Conservation (phyloP, 2,113 vertebrate genomes). For the Apteryx owenii region DNA sequence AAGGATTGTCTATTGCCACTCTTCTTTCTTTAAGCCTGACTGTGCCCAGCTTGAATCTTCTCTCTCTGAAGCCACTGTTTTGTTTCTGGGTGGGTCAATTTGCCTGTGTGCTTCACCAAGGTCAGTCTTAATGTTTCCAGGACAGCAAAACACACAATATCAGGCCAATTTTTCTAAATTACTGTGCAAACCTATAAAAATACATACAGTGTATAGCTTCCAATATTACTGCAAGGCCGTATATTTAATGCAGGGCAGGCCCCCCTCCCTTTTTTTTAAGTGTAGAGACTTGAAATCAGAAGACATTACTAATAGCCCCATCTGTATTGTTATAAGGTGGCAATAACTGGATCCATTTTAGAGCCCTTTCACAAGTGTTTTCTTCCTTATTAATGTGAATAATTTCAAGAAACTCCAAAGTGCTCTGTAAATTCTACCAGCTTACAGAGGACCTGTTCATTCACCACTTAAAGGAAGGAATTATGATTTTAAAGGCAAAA, state of each 20-base stretch:
- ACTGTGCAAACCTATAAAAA: neutral
- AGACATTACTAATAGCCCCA: neutral
- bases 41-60: neutral
- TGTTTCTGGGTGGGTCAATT: neutral
- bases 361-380: neutral
- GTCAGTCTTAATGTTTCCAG: neutral
- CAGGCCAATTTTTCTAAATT: neutral
- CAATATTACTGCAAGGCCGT: neutral
- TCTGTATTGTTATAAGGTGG: neutral
- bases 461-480: neutral
- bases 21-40: neutral
- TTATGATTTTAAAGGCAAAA: neutral
- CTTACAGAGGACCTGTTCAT: neutral
- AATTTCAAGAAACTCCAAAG: neutral
- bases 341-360: neutral
- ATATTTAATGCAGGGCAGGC: neutral
- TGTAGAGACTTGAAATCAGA: neutral
- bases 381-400: neutral
- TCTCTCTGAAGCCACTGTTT: neutral
- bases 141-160: accelerated
- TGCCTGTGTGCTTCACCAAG: neutral
- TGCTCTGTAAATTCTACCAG: neutral
- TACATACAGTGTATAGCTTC: neutral
- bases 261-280: neutral
- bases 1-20: neutral